phyloP scores from a whole-genome alignment of 2,888 invertebrate species.

The Nymphalis c-album region DNA sequence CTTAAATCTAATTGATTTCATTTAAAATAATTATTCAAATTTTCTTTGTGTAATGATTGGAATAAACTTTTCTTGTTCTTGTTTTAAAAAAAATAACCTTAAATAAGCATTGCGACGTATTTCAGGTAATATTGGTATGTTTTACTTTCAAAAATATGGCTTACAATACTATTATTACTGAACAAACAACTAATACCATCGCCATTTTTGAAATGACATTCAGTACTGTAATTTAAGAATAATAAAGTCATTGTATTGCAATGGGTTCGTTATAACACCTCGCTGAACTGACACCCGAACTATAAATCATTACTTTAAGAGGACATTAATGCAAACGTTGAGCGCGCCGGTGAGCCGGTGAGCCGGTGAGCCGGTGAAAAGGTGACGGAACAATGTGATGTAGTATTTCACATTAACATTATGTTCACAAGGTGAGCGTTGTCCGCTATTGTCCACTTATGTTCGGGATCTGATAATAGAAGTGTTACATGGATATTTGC shows the following conservation, averaged over 20 bases:
- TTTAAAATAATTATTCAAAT: no score
- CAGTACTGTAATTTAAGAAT: neutral
- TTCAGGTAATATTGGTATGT: no score
- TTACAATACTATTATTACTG: no score
- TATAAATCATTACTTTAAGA: constrained; percentile 42
- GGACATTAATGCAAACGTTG: constrained; percentile 21
- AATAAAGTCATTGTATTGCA: neutral
- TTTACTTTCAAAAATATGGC: no score
- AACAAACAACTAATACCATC: no score
- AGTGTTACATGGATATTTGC: neutral
- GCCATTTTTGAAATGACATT: neutral
- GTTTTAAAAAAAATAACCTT: no score
- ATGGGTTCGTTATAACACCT: neutral
- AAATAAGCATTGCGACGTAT: no score
- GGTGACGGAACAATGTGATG: constrained; percentile 79
- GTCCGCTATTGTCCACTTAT: constrained; percentile 79
- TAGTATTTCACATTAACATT: constrained; percentile 81
- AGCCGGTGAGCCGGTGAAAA: constrained; percentile 41
- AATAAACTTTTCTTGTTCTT: no score
- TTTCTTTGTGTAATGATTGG: no score
- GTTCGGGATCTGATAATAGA: constrained; percentile 54
- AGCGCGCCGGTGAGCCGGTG: constrained; percentile 44
- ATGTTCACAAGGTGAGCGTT: constrained; percentile 78
- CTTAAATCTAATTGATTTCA: no score
- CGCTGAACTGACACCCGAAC: neutral